Base-by-base conservation (phyloP, 2,113 vertebrate species). In the Gobio gobio region DNA sequence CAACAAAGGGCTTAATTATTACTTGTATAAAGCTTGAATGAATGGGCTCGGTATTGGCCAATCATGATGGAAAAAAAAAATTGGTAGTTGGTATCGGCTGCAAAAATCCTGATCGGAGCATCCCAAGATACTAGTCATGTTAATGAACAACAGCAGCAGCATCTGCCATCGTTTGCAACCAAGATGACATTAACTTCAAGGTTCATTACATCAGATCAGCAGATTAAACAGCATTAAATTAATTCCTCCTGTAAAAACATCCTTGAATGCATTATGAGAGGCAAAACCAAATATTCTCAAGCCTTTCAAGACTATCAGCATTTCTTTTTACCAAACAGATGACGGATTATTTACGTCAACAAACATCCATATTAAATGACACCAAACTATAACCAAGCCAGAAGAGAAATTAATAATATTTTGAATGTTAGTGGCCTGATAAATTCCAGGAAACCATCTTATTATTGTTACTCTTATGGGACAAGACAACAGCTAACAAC, bases 171-270 rank as follows among this genome's bases (percentile, higher is more conserved):
- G 0, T 54, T 29, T 10, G 24, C 74, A 54, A 54, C 47, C 47
- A 75, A 51, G 73, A 66, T 66, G 63, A 29, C 26, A 76, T 54
- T 76, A 1, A 24, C 76, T 36, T n/a, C 76, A 78, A 43, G 33
- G 51, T 58, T 78, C 54, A 78, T 78, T 59, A 59, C 22, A 56
- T 14, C 76, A 22, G 76, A 59, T 78, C 22, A 78, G 20, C 3
- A 29, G 49, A 56, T 76, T 76, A 76, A 76, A 1, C 74, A 5
- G 45, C 24, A 10, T 76, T 54, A 26, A 76, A 33, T n/a, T 54
- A 29, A 16, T 76, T 3, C 2, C 24, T 24, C 18, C 72, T 49
- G 45, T 74, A 74, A 49, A 70, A 43, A n/a, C 29, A 68, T 20
- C 36, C 68, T 72, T 22, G 22, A 22, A 72, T 13, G 33, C 68